Evolutionary conservation across 2,113 vertebrate genomes (phyloP).

Genomic region (Ophthalmolycus amberensis): DNA sequence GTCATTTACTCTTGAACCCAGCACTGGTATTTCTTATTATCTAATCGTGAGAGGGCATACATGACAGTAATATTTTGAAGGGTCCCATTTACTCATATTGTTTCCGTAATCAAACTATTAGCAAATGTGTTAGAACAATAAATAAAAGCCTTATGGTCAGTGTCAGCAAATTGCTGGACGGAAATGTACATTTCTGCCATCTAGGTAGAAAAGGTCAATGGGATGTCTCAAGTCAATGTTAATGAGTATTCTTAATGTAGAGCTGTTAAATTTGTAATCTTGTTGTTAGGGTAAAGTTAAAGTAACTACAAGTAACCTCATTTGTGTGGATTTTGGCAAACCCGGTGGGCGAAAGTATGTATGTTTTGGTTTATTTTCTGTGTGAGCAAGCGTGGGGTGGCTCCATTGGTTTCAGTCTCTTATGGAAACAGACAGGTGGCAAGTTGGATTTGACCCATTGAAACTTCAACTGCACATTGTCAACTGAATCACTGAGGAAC

Average conservation of each 20-base stretch:
- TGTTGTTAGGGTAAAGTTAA: too few relatives aligned
- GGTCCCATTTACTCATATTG: neutral
- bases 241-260: neutral
- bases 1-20: conserved; percentile 7
- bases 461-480: too few relatives aligned
- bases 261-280: neutral
- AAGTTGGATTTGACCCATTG: neutral
- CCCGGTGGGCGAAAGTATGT: neutral
- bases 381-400: neutral
- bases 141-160: neutral
- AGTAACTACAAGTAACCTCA: too few relatives aligned
- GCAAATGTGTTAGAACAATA: neutral
- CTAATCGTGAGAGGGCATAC: neutral
- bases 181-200: neutral
- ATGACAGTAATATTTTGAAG: neutral
- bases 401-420: neutral
- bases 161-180: neutral
- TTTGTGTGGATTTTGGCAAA: too few relatives aligned
- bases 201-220: too few relatives aligned
- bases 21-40: neutral
- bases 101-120: neutral
- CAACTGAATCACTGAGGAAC: too few relatives aligned
- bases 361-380: neutral
- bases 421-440: neutral
- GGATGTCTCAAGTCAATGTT: neutral